Conservation (phyloP, 2,888 invertebrate species). For the Xanthorhoe designata region DNA sequence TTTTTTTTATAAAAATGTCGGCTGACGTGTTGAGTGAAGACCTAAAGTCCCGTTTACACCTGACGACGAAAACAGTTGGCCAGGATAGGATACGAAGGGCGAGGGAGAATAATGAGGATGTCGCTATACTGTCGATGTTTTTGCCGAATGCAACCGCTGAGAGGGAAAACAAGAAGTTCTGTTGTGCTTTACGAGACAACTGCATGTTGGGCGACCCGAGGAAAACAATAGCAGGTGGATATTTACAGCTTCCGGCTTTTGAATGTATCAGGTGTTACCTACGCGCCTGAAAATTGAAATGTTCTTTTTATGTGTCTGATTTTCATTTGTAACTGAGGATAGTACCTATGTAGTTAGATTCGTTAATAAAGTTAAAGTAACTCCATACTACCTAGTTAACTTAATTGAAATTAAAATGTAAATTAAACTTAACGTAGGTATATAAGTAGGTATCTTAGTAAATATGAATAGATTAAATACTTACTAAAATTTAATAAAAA, state of each 20-base stretch:
- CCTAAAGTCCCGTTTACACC: slow-evolving; percentile 89
- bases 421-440: no score
- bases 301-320: not conserved
- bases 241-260: slow-evolving; percentile 1
- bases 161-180: slow-evolving; percentile 90
- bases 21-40: slow-evolving; percentile 92
- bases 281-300: not conserved
- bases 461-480: no score
- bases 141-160: slow-evolving; percentile 88
- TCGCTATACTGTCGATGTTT: slow-evolving; percentile 94
- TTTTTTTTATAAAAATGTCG: slow-evolving; percentile 83
- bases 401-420: no score
- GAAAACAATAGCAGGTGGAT: slow-evolving; percentile 91
- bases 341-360: no score
- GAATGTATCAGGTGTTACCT: not conserved
- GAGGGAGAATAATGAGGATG: slow-evolving; percentile 94
- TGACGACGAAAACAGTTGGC: slow-evolving; percentile 93
- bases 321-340: no score
- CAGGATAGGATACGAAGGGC: slow-evolving; percentile 92
- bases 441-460: no score
- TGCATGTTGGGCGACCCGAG: slow-evolving; percentile 92
- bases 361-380: no score
- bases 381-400: no score
- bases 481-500: no score
- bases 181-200: slow-evolving; percentile 90